These are phyloP conservation scores for Leptinotarsa undecemlineata DNA, from an alignment of 1,140 invertebrate genomes.

Conservation along the genomic window DNA sequence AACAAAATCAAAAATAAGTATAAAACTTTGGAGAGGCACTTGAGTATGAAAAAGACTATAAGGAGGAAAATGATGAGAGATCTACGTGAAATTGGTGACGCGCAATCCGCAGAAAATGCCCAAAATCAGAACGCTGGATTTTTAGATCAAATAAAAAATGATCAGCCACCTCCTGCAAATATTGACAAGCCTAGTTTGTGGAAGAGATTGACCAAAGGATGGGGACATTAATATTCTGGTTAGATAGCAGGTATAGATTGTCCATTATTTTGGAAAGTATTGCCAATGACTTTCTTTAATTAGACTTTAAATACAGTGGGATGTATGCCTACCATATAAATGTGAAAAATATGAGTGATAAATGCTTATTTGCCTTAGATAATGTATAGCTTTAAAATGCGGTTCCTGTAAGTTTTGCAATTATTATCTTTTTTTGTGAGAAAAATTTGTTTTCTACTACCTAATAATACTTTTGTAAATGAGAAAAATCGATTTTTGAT, in stretches of 20 bases:
- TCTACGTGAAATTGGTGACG: conserved; percentile 59
- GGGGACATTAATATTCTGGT: conserved; percentile 45
- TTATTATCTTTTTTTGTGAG: too few species aligned
- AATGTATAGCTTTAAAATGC: not conserved
- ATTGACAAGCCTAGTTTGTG: conserved; percentile 55
- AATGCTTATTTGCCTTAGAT: conserved; percentile 5
- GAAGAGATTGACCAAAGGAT: conserved; percentile 55
- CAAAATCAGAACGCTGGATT: conserved; percentile 45
- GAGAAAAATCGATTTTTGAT: too few species aligned
- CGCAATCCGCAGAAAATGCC: conserved; percentile 38
- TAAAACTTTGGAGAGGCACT: conserved; percentile 76
- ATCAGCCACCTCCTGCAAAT: conserved; percentile 54
- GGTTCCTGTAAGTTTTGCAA: not conserved
- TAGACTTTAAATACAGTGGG: not conserved
- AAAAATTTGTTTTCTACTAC: too few species aligned
- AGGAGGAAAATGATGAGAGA: conserved; percentile 84
- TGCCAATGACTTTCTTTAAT: not conserved
- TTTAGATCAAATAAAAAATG: conserved; percentile 53
- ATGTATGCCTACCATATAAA: not conserved
- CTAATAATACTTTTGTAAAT: too few species aligned
- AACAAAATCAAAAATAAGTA: conserved; percentile 53
- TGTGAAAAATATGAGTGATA: conserved; percentile 1
- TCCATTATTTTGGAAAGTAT: not conserved
- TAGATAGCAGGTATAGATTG: not conserved
- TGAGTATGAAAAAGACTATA: conserved; percentile 87